These are phyloP conservation scores for Echeneis naucrates DNA, from an alignment of 2,797 vertebrate species.

Conservation along the genomic window DNA sequence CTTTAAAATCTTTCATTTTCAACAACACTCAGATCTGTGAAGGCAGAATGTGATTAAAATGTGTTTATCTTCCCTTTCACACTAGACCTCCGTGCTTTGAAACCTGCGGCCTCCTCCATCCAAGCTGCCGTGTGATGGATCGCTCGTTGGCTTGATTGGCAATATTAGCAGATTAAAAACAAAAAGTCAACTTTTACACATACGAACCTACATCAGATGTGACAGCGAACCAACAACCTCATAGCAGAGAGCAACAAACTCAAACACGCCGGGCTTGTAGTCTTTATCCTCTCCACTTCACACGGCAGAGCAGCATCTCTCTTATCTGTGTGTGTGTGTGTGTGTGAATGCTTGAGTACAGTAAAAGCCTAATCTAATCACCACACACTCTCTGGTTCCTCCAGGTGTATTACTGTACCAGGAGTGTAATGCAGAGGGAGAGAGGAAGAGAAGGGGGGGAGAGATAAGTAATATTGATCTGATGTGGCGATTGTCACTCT, in stretches of 20 bases:
- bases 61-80: no score
- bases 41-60: no score
- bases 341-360: slow-evolving; percentile 67
- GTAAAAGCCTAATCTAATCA: slow-evolving; percentile 80
- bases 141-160: no score
- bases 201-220: no score
- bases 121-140: background rate
- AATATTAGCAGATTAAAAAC: no score
- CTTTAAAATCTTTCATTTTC: no score
- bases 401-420: slow-evolving; percentile 77
- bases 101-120: background rate
- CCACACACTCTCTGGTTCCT: slow-evolving; percentile 73
- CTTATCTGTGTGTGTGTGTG: slow-evolving; percentile 71
- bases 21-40: no score
- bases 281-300: slow-evolving; percentile 75
- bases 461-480: slow-evolving; percentile 82
- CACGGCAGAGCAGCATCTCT: slow-evolving; percentile 64
- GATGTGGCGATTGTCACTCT: slow-evolving; percentile 75
- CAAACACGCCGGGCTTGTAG: slow-evolving; percentile 56
- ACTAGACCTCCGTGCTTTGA: no score
- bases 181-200: background rate
- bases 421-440: slow-evolving; percentile 69
- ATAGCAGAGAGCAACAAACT: slow-evolving; percentile 54
- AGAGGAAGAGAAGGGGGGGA: slow-evolving; percentile 4
- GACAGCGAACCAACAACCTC: slow-evolving; percentile 56